A percentile compares a stretch with the other conserved stretches of the same genome.
These are phyloP conservation scores for Thereva nobilitata DNA, from an alignment of 2,888 invertebrate species.

Conservation along the genomic window DNA sequence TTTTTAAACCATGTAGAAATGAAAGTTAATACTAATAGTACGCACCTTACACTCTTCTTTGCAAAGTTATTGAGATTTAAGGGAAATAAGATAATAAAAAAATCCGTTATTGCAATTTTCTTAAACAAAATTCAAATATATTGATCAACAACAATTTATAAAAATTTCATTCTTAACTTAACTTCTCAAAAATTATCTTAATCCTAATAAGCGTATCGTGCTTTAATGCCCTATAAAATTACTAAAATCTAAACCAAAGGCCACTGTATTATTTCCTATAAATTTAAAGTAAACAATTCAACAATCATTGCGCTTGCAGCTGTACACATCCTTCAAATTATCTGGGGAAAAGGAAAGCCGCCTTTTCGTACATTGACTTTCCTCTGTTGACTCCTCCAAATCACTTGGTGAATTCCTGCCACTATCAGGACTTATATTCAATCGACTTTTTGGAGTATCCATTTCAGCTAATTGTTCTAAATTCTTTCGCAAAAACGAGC, in stretches of 20 bases:
- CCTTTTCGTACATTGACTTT: slow-evolving; percentile 22
- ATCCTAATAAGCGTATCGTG: slow-evolving; percentile 39
- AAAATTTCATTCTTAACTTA: background rate
- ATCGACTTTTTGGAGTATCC: slow-evolving; percentile 41
- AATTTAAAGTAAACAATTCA: background rate
- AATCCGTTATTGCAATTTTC: too few relatives aligned
- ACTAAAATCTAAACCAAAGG: slow-evolving; percentile 16
- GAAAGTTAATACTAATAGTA: too few relatives aligned
- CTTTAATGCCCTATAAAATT: slow-evolving; percentile 22
- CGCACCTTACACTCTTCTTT: too few relatives aligned
- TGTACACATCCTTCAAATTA: too few relatives aligned
- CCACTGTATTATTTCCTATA: background rate
- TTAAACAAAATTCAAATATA: slow-evolving; percentile 2
- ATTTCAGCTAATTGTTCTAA: slow-evolving; percentile 41
- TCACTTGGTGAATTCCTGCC: slow-evolving; percentile 55
- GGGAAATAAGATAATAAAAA: background rate
- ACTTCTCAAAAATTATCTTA: slow-evolving; percentile 18
- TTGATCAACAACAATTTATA: slow-evolving; percentile 6
- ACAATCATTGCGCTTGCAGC: too few relatives aligned
- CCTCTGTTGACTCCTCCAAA: slow-evolving; percentile 43
- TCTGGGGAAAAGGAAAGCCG: slow-evolving; percentile 35
- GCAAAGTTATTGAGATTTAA: slow-evolving; percentile 2
- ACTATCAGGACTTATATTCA: slow-evolving; percentile 54
- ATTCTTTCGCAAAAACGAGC: slow-evolving; percentile 38
- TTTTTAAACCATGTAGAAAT: too few relatives aligned